phyloP scores from a whole-genome alignment of 1,140 invertebrate genomes.

The Manduca sexta region DNA sequence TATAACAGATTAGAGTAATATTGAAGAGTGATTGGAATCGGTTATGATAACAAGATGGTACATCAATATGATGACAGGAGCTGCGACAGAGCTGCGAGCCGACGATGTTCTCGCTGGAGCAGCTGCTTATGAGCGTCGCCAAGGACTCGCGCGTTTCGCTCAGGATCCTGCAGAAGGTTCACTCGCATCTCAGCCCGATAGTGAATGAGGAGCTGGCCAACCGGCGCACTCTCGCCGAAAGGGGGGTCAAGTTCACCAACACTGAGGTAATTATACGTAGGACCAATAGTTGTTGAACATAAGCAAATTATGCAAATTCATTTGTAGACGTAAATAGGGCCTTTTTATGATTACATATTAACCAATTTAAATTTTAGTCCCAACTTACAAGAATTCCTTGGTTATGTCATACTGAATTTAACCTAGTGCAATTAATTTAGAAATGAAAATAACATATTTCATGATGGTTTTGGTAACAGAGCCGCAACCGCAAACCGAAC shows the following conservation, averaged over 20 bases:
- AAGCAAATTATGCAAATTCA: no score
- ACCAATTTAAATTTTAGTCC: no score
- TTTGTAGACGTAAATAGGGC: no score
- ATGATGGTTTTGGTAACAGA: neutral
- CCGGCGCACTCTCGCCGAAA: conserved; percentile 55
- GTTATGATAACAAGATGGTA: neutral
- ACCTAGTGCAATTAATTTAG: no score
- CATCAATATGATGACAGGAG: conserved; percentile 72
- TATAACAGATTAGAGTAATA: no score
- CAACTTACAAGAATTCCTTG: no score
- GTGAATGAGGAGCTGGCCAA: conserved; percentile 58
- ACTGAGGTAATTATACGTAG: neutral
- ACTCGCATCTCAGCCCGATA: conserved; percentile 53
- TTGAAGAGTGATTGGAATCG: no score
- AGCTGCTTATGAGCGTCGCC: conserved; percentile 85
- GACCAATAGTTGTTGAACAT: no score
- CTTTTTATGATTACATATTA: no score
- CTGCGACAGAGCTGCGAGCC: conserved; percentile 90
- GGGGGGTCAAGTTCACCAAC: conserved; percentile 34
- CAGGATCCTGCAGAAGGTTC: conserved; percentile 78
- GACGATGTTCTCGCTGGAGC: conserved; percentile 92
- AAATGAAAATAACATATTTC: no score
- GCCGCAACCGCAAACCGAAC: neutral
- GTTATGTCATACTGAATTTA: no score
- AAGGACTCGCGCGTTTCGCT: conserved; percentile 79